Conservation (phyloP, 1,140 invertebrate species). For the Lysiphlebus fabarum region DNA sequence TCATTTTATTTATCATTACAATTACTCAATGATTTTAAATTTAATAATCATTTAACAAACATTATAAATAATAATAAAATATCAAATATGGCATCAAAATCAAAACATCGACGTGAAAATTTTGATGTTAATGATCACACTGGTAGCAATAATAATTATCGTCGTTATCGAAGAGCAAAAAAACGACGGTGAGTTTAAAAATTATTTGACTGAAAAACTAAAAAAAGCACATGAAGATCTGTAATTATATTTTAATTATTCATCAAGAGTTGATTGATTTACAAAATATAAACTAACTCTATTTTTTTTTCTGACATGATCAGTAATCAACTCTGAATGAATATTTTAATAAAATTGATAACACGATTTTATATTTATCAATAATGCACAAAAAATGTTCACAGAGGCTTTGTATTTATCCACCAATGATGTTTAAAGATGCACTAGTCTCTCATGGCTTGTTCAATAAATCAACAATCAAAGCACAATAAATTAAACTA, state of each 20-base stretch:
- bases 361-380: conserved; percentile 43
- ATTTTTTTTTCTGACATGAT: no score
- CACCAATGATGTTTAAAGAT: conserved; percentile 42
- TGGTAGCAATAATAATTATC: conserved; percentile 35
- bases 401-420: conserved; percentile 52
- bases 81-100: conserved; percentile 45
- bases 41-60: conserved; percentile 18
- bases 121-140: conserved; percentile 48
- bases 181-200: conserved; percentile 43
- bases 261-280: no score
- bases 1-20: conserved; percentile 32
- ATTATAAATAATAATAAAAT: conserved; percentile 34
- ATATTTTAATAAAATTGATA: background rate
- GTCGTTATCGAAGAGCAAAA: conserved; percentile 48
- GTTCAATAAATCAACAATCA: no score
- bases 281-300: no score
- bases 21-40: conserved; percentile 32
- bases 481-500: conserved; percentile 34
- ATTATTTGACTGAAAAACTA: background rate
- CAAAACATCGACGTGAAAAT: conserved; percentile 44
- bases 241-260: no score
- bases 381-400: conserved; percentile 48
- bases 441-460: conserved; percentile 18
- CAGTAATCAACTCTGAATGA: no score
- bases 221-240: no score